Base-by-base conservation (phyloP, 1,140 invertebrate genomes). In the Aphaenogaster ashmeadi region DNA sequence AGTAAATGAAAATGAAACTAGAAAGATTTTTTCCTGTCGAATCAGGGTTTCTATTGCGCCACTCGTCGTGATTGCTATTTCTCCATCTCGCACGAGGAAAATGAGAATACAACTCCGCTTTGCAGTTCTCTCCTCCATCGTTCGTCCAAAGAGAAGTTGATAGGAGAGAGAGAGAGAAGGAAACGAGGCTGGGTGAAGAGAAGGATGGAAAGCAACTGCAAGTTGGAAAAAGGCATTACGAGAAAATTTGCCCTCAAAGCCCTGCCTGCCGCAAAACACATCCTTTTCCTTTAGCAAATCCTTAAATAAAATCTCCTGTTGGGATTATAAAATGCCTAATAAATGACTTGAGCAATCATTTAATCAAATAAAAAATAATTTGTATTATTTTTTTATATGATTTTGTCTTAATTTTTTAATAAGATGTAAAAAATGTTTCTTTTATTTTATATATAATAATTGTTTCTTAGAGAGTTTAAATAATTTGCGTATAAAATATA, bases 1-100 rank as follows among this genome's bases (percentile, higher is more conserved):
- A 64, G 1, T 47, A 15, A 60, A 74, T 27, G 11, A 44, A 56
- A 72, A 44, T 13, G 36, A 81, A 72, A 54, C 50, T 71, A 52
- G 47, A 18, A 56, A n/a, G 2, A 27, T 54, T 21, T 81, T 58
- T 54, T 11, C 15, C 9, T 78, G 41, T 78, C 58, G 41, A 79
- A 79, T 79, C 58, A 21, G 60, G 15, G 33, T 86, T 66, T 72
- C 87, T 69, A 58, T 78, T 33, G 83, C 58, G n/a, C 71, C 80
- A 90, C 88, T 90, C 80, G 85, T 71, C 50, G 88, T 88, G 89
- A 90, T 90, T 90, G 80, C 88, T 81, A 85, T 90, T 90, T 84
- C 89, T 87, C 89, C 74, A 75, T 85, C 74, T 74, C 21, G 47
- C 27, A n/a, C 81, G 41, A 74, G 80, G 85, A 89, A 89, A 90